Conservation (phyloP, 2,888 invertebrate species). For the Pinctada fucata region DNA sequence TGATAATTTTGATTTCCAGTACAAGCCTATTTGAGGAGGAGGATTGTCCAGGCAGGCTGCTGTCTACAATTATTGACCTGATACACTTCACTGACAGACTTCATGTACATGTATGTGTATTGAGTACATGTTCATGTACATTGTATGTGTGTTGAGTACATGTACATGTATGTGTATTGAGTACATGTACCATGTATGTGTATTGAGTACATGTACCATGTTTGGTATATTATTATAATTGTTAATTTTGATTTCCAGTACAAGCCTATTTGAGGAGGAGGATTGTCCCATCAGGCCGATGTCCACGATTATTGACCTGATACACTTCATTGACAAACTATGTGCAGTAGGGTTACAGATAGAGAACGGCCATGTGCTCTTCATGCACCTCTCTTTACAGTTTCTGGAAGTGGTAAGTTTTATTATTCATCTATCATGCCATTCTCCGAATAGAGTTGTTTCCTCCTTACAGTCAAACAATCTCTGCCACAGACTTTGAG, state of each 20-base stretch:
- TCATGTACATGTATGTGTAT: slow-evolving; percentile 18
- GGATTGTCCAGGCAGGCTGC: slow-evolving; percentile 31
- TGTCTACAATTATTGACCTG: slow-evolving; percentile 39
- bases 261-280: slow-evolving; percentile 29
- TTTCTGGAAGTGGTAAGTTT: slow-evolving; percentile 47
- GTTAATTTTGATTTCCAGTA: no score
- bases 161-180: no score
- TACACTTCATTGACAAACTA: slow-evolving; percentile 44
- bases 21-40: slow-evolving; percentile 30
- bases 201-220: no score
- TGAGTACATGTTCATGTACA: no score
- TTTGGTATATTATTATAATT: no score
- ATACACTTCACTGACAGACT: slow-evolving; percentile 44
- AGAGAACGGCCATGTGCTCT: slow-evolving; percentile 49
- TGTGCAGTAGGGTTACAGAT: slow-evolving; percentile 48
- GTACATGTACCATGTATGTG: no score
- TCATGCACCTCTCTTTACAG: slow-evolving; percentile 42
- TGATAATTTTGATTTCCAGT: no score
- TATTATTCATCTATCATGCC: not conserved
- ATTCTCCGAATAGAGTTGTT: no score
- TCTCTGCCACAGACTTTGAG: no score
- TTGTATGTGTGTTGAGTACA: no score
- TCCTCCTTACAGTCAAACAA: no score
- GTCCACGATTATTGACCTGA: slow-evolving; percentile 39
- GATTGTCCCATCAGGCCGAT: slow-evolving; percentile 36